Evolutionary conservation across 2,113 vertebrate species (phyloP).

Genomic region (Equus przewalskii): DNA sequence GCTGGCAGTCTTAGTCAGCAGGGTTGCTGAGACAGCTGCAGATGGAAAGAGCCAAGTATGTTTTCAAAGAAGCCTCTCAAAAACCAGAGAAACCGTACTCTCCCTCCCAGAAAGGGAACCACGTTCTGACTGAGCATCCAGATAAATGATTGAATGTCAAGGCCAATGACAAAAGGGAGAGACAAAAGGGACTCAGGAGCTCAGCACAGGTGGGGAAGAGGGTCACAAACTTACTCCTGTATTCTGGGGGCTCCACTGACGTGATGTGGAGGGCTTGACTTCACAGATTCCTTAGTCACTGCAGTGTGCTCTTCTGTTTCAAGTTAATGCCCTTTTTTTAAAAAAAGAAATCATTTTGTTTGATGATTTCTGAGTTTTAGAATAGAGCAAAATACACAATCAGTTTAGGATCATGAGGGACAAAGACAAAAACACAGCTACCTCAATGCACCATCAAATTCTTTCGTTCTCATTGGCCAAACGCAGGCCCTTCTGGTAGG

Average conservation of each 20-base stretch:
- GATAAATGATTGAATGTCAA: neutral
- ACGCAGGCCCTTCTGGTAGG: neutral
- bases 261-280: too few species aligned
- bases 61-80: neutral
- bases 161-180: neutral
- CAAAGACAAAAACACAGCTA: neutral
- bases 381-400: neutral
- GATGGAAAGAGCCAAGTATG: too few species aligned
- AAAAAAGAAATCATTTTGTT: neutral
- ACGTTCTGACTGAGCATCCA: neutral
- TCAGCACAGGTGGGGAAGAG: neutral
- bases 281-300: neutral
- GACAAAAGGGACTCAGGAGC: neutral
- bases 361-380: neutral
- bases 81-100: neutral
- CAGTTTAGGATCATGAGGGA: neutral
- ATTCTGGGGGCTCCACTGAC: neutral
- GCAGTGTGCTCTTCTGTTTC: neutral
- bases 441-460: accelerated
- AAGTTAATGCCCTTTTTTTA: neutral
- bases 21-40: neutral
- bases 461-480: neutral
- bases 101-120: neutral
- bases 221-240: too few species aligned
- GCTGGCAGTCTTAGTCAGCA: neutral